A percentile compares a stretch with the other conserved stretches of the same genome.
Evolutionary conservation across 2,797 vertebrate species (phyloP).

Genomic region (Clarias laeviceps): DNA sequence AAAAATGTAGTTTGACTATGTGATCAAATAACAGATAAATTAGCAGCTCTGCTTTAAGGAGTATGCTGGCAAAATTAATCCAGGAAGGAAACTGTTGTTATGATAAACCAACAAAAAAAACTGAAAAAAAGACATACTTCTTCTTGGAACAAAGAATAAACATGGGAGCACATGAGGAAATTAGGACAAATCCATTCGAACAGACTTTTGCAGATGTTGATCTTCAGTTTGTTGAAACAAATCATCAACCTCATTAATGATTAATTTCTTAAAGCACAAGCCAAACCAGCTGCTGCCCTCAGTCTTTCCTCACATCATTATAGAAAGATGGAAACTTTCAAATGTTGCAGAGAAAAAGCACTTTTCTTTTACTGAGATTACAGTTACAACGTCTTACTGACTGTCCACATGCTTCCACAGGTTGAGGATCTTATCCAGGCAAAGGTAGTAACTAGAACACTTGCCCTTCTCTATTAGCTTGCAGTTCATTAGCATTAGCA

Average conservation of each 20-base stretch:
- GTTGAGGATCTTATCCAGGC: conserved; percentile 28
- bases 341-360: conserved; percentile 9
- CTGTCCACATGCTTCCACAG: conserved; percentile 24
- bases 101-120: neutral
- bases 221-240: neutral
- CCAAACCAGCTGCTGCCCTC: conserved; percentile 26
- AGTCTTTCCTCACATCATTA: conserved; percentile 20
- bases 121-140: neutral
- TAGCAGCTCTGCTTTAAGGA: neutral
- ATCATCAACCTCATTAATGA: conserved; percentile 23
- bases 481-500: neutral
- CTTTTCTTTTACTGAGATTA: neutral
- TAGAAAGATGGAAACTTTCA: conserved; percentile 8
- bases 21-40: neutral
- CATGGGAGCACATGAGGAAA: conserved; percentile 8
- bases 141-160: neutral
- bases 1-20: neutral
- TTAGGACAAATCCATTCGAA: neutral
- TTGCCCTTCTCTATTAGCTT: conserved; percentile 8
- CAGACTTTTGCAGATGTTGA: neutral
- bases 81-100: neutral
- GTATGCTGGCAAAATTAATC: neutral
- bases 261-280: conserved; percentile 30
- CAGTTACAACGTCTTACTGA: neutral
- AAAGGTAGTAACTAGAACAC: conserved; percentile 33